phyloP scores from a whole-genome alignment of 1,140 invertebrate genomes.

The Leucophenga varia region DNA sequence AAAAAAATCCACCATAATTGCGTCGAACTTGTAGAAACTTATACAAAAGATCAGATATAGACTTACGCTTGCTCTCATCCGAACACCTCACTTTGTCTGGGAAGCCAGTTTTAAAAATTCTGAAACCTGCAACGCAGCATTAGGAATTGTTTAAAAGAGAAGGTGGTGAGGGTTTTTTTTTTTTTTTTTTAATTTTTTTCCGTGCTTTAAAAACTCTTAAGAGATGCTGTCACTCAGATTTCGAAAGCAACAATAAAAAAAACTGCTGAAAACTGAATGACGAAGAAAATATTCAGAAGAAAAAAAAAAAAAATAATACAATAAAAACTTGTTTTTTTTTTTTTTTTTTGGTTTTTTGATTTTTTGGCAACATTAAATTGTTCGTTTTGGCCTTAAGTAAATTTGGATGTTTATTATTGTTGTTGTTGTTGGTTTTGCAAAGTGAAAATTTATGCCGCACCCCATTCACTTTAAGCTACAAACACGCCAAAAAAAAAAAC shows the following conservation, averaged over 20 bases:
- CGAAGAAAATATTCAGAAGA: conserved; percentile 38
- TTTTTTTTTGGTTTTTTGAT: conserved; percentile 13
- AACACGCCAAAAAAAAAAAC: neutral
- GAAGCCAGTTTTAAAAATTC: conserved; percentile 23
- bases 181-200: no score
- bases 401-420: conserved; percentile 4
- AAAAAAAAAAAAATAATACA: neutral
- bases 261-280: conserved; percentile 46
- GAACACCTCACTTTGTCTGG: conserved; percentile 12
- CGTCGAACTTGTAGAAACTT: conserved; percentile 18
- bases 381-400: no score
- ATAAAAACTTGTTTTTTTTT: conserved; percentile 28
- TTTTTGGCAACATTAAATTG: conserved; percentile 22
- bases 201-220: no score
- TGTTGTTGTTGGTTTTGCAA: conserved; percentile 9
- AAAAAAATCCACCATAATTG: conserved; percentile 25
- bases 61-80: conserved; percentile 18
- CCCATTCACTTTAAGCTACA: conserved; percentile 2
- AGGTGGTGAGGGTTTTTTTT: neutral
- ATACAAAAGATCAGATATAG: neutral
- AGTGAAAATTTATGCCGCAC: conserved; percentile 28
- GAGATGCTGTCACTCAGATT: neutral
- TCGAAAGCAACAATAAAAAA: conserved; percentile 4
- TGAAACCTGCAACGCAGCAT: conserved; percentile 6
- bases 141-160: neutral